A percentile compares a stretch with the other conserved stretches of the same genome.
Conservation (phyloP, 1,140 invertebrate species). For the Copidosoma floridanum region DNA sequence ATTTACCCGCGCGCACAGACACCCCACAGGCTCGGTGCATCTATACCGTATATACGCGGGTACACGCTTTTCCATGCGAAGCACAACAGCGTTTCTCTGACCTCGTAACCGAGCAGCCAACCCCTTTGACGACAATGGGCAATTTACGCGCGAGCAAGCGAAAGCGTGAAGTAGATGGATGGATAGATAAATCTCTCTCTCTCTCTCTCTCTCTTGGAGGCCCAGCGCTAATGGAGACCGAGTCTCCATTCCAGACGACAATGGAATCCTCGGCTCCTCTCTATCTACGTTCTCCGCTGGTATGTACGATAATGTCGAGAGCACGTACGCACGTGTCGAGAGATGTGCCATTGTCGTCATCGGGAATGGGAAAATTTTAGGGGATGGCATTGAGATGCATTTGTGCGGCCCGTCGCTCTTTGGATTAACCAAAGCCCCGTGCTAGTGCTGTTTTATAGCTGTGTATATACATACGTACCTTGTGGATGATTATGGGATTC, state of each 20-base stretch:
- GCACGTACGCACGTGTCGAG: no score
- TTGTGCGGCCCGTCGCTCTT: no score
- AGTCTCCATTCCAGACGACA: background rate
- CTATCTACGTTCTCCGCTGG: background rate
- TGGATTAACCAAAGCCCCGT: no score
- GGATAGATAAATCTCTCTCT: slow-evolving; percentile 17
- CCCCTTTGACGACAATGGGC: slow-evolving; percentile 16
- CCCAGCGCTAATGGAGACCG: background rate
- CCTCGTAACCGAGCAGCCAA: slow-evolving; percentile 3
- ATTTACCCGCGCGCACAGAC: background rate
- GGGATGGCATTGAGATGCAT: no score
- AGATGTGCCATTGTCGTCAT: no score
- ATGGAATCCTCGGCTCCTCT: background rate
- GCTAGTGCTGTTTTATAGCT: no score
- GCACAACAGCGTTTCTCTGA: background rate
- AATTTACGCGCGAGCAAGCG: background rate
- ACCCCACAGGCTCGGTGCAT: background rate
- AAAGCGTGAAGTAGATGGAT: slow-evolving; percentile 15
- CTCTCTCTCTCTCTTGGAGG: no score
- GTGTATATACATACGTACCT: no score
- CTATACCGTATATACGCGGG: no score
- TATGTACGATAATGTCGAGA: no score
- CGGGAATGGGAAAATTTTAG: background rate
- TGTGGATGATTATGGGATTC: no score
- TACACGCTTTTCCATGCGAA: background rate